Evolutionary conservation across 2,797 vertebrate species (phyloP).

Genomic region (Melanotaenia parkinsoni): DNA sequence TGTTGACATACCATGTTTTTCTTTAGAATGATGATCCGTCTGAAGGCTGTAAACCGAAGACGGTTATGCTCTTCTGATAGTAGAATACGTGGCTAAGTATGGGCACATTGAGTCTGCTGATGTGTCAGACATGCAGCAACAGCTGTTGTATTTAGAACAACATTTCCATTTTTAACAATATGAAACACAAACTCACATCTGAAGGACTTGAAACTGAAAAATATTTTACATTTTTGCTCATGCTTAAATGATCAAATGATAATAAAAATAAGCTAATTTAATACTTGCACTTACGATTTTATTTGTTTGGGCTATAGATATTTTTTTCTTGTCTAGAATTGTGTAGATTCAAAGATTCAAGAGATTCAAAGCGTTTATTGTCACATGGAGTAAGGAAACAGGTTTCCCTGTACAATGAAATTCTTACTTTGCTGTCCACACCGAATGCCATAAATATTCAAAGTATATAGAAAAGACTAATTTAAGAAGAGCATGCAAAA

Average conservation of each 20-base stretch:
- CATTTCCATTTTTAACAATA: background rate
- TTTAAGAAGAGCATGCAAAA: too few species aligned
- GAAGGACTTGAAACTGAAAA: background rate
- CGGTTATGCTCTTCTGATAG: background rate
- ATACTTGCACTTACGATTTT: too few species aligned
- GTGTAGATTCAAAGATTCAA: too few species aligned
- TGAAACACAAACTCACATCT: background rate
- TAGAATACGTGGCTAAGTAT: background rate
- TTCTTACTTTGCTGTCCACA: too few species aligned
- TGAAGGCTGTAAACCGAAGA: conserved; percentile 1
- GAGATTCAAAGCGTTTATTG: too few species aligned
- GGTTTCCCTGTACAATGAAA: too few species aligned
- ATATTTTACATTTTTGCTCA: background rate
- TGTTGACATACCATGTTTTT: background rate
- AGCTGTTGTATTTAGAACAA: background rate
- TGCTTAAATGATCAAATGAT: background rate
- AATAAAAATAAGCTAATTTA: too few species aligned
- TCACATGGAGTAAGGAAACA: too few species aligned
- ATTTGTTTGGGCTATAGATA: too few species aligned
- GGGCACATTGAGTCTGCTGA: background rate
- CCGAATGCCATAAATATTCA: too few species aligned
- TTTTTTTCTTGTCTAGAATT: too few species aligned
- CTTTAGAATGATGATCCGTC: background rate
- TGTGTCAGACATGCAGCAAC: background rate
- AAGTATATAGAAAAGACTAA: too few species aligned